Base-by-base conservation (phyloP, 2,888 invertebrate species). In the Pseudanteris insignis region DNA sequence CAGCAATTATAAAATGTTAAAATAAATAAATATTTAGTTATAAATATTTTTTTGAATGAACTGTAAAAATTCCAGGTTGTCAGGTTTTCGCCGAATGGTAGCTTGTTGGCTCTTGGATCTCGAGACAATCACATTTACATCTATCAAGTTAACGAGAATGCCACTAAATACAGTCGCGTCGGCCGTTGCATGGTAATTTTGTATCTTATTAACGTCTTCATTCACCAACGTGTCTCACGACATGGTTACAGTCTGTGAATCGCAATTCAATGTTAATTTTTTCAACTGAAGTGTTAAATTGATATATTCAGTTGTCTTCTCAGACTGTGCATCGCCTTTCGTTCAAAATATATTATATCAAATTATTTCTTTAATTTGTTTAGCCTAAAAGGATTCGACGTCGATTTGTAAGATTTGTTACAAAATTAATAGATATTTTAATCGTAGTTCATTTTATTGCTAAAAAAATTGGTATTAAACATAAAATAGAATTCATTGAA, bases 91-190 rank as follows among this genome's bases (percentile, higher is more conserved):
- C 90, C 90, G 37, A 90, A 94, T 83, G 93, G 93, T 63, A 83
- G 83, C 64, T 82, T 89, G 74, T 81, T 96, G 48, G 95, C 94
- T 7, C 81, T 94, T 40, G 95, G 94, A 3, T 94, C 93, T 0
- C 83, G 93, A 7, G 95, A 96, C 81, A 94, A 93, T 84, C 87
- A 88, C 77, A 89, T 96, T 73, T 96, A 95, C 81, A 84, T 96
- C 63, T 94, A 95, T 82, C 89, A 92, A 80, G 89, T 91, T 2
- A 86, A 87, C 41, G 91, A 91, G 57, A 85, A 85, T 69, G 88
- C 88, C n/a, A 83, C 85, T 9, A 86, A 91, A 68, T 94, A 90
- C 81, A 87, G 87, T 64, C 84, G 92, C 60, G 85, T 92, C 62
- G 94, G 94, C 28, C 86, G 91, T 74, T 95, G 95, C 79, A 84